phyloP scores from a whole-genome alignment of 35 echinoderm and acorn worm genomes.

The Diadema setosum region DNA sequence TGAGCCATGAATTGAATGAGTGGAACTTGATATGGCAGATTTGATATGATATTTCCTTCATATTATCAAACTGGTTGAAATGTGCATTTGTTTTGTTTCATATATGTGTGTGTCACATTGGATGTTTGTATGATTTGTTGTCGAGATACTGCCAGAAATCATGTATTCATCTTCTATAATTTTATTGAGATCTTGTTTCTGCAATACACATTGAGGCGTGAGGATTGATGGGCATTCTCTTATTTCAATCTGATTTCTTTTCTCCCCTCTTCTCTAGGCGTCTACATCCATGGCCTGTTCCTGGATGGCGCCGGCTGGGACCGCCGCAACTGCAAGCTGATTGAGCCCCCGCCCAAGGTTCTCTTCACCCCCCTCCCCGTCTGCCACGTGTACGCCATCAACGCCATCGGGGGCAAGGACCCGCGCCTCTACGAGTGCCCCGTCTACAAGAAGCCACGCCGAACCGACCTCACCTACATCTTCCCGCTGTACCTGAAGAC shows the following conservation, averaged over 20 bases:
- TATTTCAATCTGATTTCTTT: not conserved
- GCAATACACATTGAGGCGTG: not conserved
- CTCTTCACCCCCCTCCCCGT: constrained; percentile 94
- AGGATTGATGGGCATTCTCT: not conserved
- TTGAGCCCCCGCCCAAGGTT: constrained; percentile 91
- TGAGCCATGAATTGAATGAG: too few relatives aligned
- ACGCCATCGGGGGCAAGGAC: constrained; percentile 70
- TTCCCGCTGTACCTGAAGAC: constrained; percentile 95
- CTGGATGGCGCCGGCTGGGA: constrained; percentile 99
- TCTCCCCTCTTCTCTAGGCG: constrained; percentile 33
- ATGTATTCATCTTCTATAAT: too few relatives aligned
- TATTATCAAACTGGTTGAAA: too few relatives aligned
- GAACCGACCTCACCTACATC: constrained; percentile 96
- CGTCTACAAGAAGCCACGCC: constrained; percentile 88
- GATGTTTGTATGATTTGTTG: too few relatives aligned
- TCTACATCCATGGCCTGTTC: constrained; percentile 92
- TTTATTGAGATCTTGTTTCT: too few relatives aligned
- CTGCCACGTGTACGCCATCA: constrained; percentile 95
- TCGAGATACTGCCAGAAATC: too few relatives aligned
- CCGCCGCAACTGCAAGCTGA: constrained; percentile 92
- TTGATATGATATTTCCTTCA: too few relatives aligned
- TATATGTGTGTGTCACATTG: too few relatives aligned
- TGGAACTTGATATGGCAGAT: too few relatives aligned
- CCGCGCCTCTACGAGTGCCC: constrained; percentile 95
- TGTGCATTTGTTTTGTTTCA: too few relatives aligned